Base-by-base conservation (phyloP, 1,140 invertebrate species). In the Pollicipes pollicipes region DNA sequence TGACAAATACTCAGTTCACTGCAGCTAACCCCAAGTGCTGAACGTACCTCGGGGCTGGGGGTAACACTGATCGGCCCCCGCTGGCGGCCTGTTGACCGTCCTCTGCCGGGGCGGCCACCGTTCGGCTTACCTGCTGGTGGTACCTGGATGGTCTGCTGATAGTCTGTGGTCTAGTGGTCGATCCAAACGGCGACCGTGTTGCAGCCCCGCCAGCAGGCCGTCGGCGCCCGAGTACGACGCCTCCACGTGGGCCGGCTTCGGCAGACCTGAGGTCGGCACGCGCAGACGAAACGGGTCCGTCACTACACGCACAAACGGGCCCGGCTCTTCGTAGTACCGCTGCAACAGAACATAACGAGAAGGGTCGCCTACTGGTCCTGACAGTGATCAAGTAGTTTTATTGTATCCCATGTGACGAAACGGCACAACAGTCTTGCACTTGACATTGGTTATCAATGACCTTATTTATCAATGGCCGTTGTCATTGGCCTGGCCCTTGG, bases 121-220 rank as follows among this genome's bases (percentile, higher is more conserved):
- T n/a, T 30, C 63, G 69, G 58, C 71, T 74, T n/a, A 32, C 70
- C 73, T 75, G 26, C 16, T 31, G 1, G 35, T 24, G 35, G 68
- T 58, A 35, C 4, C 35, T n/a, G 30, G 24, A 70, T 68, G 26
- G 72, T 75, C 35, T 73, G 70, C 28, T 74, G 73, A 37, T 35
- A 68, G 35, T 75, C 74, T 10, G 74, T 75, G 45, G 74, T 75
- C 27, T 72, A 75, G 37, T 75, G 74, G 64, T 75, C 74, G n/a
- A 75, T 74, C 75, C 75, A 75, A 4, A 75, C 72, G 21, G 72
- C 73, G 26, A 30, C 73, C 26, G 66, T 21, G 1, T n/a, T 30
- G 69, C 27, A 75, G 71, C 0, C 75, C 75, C 1, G 72, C 75
- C 29, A 75, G 69, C 27, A 75, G 72, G 16, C 75, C 75, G 21